Evolutionary conservation across 30 jellyfish, hydroid and myxozoan species (phyloP).

Genomic region (Aurelia sp.): DNA sequence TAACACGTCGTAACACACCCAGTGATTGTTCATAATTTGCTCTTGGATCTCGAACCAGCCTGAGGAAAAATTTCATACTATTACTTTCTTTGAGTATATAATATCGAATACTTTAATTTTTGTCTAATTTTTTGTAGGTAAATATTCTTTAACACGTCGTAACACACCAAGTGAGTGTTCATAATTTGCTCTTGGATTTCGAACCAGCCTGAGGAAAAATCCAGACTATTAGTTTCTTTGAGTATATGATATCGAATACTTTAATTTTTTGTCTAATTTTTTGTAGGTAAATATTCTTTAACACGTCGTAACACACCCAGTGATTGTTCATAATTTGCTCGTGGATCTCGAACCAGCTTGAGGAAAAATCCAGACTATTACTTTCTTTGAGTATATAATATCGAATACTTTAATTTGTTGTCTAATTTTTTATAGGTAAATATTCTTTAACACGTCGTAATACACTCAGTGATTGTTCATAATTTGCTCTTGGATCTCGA

Average conservation of each 20-base stretch:
- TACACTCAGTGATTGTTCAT: conserved; percentile 90
- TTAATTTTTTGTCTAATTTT: too few species aligned
- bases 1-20: conserved; percentile 83
- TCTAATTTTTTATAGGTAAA: too few species aligned
- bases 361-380: too few species aligned
- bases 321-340: conserved; percentile 94
- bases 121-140: too few species aligned
- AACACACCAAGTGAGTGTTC: conserved; percentile 88
- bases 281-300: conserved; percentile 70
- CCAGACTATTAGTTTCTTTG: too few species aligned
- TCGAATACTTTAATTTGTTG: too few species aligned
- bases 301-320: conserved; percentile 83
- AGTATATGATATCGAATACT: too few species aligned
- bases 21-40: conserved; percentile 91
- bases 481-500: conserved; percentile 98
- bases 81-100: too few species aligned
- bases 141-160: conserved; percentile 64
- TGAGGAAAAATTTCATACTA: not conserved
- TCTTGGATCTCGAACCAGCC: conserved; percentile 98
- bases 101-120: too few species aligned
- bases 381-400: too few species aligned
- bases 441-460: conserved; percentile 71
- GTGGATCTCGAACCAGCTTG: conserved; percentile 97
- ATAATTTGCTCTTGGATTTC: conserved; percentile 98
- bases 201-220: conserved; percentile 71